Conservation (phyloP, 2,888 invertebrate genomes). For the Drosophila stalkeri region DNA sequence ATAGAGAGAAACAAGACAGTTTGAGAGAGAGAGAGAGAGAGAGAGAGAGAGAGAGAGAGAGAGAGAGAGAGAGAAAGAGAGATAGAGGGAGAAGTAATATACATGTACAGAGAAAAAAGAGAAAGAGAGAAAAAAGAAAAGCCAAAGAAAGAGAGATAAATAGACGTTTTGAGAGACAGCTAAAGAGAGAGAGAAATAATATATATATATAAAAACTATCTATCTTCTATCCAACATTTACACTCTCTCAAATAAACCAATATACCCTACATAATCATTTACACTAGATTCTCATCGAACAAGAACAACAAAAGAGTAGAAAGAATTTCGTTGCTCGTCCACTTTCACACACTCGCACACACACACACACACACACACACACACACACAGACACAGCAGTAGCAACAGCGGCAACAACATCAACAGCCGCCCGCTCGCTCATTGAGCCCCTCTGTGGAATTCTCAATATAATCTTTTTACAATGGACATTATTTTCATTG, state of each 20-base stretch:
- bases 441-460: conserved; percentile 47
- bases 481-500: conserved; percentile 54
- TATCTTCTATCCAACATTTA: not conserved
- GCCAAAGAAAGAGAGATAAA: no score
- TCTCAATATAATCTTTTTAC: conserved; percentile 30
- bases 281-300: not conserved
- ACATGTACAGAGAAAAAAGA: no score
- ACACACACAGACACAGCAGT: conserved; percentile 13
- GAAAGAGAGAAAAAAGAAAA: no score
- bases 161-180: no score
- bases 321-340: conserved; percentile 59
- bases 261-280: not conserved
- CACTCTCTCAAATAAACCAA: not conserved
- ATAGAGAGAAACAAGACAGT: no score
- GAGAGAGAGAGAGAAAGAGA: no score
- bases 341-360: conserved; percentile 55
- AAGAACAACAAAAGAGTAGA: conserved; percentile 38
- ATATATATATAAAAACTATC: no score
- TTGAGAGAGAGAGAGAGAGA: no score
- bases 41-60: no score
- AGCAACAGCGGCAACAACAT: conserved; percentile 1
- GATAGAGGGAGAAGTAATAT: no score
- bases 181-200: no score
- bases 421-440: conserved; percentile 30
- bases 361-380: conserved; percentile 11